Evolutionary conservation across 2,888 invertebrate species (phyloP).

Genomic region (Adineta ricciae): DNA sequence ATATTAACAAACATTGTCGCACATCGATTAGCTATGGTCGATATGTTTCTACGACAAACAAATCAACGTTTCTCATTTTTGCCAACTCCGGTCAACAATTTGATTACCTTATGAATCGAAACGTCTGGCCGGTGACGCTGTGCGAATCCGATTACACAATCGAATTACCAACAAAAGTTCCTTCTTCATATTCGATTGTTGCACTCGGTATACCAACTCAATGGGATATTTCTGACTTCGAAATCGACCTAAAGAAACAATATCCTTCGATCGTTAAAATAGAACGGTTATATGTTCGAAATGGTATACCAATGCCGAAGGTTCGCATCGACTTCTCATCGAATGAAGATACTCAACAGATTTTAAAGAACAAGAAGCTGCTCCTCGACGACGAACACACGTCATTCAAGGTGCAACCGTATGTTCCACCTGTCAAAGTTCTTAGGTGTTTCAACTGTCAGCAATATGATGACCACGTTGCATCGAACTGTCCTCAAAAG

Average conservation of each 20-base stretch:
- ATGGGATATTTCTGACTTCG: background rate
- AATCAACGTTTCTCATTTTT: background rate
- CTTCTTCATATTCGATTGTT: background rate
- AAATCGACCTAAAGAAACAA: background rate
- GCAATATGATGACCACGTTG: background rate
- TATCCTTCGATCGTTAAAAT: background rate
- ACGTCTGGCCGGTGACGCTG: background rate
- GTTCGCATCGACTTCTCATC: background rate
- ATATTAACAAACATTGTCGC: background rate
- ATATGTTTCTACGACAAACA: background rate
- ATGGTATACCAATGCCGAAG: background rate
- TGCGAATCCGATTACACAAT: background rate
- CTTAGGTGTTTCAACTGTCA: background rate
- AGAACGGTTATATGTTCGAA: background rate
- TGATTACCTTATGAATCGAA: background rate
- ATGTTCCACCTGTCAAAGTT: background rate
- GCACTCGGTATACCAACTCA: no score
- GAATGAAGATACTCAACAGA: background rate
- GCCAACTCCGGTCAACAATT: background rate
- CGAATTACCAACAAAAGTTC: background rate
- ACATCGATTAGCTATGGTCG: background rate
- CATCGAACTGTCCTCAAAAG: background rate
- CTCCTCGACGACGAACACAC: background rate
- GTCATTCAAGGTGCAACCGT: background rate
- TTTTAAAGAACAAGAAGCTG: background rate